phyloP scores from a whole-genome alignment of 2,888 invertebrate genomes.

The Panzeria rudis region DNA sequence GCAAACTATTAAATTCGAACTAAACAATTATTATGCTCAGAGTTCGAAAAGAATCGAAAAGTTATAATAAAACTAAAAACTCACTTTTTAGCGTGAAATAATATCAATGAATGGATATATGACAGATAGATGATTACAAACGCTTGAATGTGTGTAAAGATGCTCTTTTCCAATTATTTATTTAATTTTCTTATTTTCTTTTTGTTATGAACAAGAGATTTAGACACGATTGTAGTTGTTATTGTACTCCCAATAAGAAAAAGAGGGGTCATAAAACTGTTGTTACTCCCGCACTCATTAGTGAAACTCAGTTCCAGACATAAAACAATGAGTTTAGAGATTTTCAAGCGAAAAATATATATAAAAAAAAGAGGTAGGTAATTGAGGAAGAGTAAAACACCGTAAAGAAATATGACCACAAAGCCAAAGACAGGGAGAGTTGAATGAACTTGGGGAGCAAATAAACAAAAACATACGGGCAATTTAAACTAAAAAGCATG shows the following conservation, averaged over 20 bases:
- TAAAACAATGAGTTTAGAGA: constrained; percentile 32
- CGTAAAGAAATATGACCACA: constrained; percentile 25
- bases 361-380: constrained; percentile 22
- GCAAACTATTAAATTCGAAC: constrained; percentile 13
- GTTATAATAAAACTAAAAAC: constrained; percentile 5
- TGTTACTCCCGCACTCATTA: constrained; percentile 56
- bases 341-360: constrained; percentile 11
- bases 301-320: constrained; percentile 14
- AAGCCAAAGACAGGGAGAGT: constrained; percentile 25
- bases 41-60: constrained; percentile 1
- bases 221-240: constrained; percentile 9
- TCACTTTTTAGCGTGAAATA: constrained; percentile 4
- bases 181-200: constrained; percentile 15
- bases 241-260: constrained; percentile 4
- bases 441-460: constrained; percentile 50
- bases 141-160: constrained; percentile 10
- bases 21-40: constrained; percentile 16
- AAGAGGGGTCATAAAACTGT: constrained; percentile 26
- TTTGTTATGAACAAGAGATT: constrained; percentile 41
- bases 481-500: background rate
- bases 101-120: constrained; percentile 13
- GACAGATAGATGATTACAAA: constrained; percentile 4
- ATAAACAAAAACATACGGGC: constrained; percentile 20
- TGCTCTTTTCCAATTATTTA: constrained; percentile 34
- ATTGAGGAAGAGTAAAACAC: constrained; percentile 45